phyloP scores from a whole-genome alignment of 2,797 vertebrate species.

The Acipenser oxyrinchus region DNA sequence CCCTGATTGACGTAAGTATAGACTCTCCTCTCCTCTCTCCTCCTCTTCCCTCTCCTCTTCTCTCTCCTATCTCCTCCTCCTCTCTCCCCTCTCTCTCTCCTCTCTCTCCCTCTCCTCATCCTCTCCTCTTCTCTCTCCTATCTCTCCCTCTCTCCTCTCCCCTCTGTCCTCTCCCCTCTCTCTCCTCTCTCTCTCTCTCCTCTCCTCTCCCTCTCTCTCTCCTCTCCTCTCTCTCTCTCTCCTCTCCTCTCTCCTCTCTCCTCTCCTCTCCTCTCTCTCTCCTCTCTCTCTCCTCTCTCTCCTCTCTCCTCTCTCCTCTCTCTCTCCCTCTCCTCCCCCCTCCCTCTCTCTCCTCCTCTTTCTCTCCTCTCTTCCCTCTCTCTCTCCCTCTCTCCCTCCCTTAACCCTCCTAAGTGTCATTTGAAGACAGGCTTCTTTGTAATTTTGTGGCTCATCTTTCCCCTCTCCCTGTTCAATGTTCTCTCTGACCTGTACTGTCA shows the following conservation, averaged over 20 bases:
- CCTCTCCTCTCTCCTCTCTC: neutral
- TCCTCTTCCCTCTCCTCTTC: slow-evolving; percentile 2
- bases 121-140: accelerated
- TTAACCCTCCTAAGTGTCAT: neutral
- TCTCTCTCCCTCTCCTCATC: neutral
- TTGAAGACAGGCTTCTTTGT: too few species aligned
- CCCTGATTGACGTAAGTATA: slow-evolving; percentile 86
- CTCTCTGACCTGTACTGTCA: too few species aligned
- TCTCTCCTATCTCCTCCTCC: neutral
- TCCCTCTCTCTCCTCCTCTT: slow-evolving; percentile 23
- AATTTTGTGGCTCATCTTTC: too few species aligned
- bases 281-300: slow-evolving; percentile 26
- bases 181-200: neutral
- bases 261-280: slow-evolving; percentile 21
- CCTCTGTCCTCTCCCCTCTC: neutral
- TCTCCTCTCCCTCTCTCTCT: neutral
- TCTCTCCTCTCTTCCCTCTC: slow-evolving; percentile 61
- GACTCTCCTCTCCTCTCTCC: slow-evolving; percentile 10
- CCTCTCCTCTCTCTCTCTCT: accelerated
- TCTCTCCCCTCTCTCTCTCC: neutral
- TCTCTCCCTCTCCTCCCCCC: slow-evolving; percentile 29
- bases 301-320: slow-evolving; percentile 22
- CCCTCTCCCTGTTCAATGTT: too few species aligned
- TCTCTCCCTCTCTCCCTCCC: neutral
- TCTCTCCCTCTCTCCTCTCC: neutral